A percentile compares a stretch with the other conserved stretches of the same genome.
phyloP scores from a whole-genome alignment of 2,888 invertebrate species.

The Apoda limacodes region DNA sequence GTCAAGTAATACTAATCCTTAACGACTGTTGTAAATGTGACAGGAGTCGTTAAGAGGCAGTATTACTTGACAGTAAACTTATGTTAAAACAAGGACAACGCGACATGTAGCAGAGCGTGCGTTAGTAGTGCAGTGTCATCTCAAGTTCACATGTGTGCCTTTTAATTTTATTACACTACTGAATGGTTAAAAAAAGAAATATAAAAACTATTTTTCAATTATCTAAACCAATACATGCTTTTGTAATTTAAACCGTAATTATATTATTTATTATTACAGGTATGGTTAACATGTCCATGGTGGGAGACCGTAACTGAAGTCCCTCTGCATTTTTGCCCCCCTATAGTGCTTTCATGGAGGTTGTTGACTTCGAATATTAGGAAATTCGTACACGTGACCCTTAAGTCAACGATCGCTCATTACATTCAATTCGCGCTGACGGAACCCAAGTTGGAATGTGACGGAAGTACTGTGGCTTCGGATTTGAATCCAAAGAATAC shows the following conservation, averaged over 20 bases:
- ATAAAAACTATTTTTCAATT: neutral
- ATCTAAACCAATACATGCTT: slow-evolving; percentile 1
- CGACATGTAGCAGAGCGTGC: too few species aligned
- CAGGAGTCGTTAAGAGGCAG: too few species aligned
- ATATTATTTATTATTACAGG: slow-evolving; percentile 32
- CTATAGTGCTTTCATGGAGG: slow-evolving; percentile 83
- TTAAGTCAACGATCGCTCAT: slow-evolving; percentile 74
- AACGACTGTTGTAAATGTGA: too few species aligned
- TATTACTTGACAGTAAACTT: too few species aligned
- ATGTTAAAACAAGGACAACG: too few species aligned
- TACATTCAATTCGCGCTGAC: slow-evolving; percentile 58
- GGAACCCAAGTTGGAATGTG: slow-evolving; percentile 66
- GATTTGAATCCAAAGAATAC: slow-evolving; percentile 75
- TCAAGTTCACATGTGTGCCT: too few species aligned
- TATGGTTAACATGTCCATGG: slow-evolving; percentile 87
- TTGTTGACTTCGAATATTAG: slow-evolving; percentile 86
- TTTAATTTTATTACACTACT: too few species aligned
- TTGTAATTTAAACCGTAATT: neutral
- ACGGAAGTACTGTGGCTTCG: slow-evolving; percentile 71
- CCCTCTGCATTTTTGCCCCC: slow-evolving; percentile 83
- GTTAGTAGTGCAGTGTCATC: too few species aligned
- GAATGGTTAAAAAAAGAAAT: slow-evolving; percentile 2
- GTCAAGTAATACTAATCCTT: too few species aligned
- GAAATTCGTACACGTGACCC: slow-evolving; percentile 86
- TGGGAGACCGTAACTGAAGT: slow-evolving; percentile 78